phyloP scores from a whole-genome alignment of 2,797 vertebrate species.

The Sebastes flavidus region DNA sequence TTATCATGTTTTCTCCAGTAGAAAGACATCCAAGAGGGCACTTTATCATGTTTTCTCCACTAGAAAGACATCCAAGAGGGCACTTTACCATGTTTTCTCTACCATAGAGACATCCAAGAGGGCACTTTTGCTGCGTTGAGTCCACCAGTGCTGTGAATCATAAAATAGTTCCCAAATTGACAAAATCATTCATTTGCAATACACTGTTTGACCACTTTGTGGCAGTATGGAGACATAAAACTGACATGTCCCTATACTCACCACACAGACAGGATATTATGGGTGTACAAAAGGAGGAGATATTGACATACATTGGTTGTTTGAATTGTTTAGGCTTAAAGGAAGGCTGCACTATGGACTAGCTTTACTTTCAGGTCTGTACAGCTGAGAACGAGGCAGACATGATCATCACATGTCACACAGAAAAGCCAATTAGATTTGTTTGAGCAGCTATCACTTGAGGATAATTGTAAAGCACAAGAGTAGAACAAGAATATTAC shows the following conservation, averaged over 20 bases:
- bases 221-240: conserved; percentile 21
- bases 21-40: no score
- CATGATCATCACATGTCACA: not conserved
- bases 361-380: not conserved
- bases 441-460: conserved; percentile 57
- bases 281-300: not conserved
- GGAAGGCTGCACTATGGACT: not conserved
- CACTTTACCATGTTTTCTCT: no score
- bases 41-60: no score
- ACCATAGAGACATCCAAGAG: not conserved
- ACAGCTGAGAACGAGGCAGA: not conserved
- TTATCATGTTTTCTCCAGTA: no score
- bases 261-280: not conserved
- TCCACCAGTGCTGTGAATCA: not conserved
- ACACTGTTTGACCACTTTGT: conserved; percentile 31
- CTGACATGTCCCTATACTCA: not conserved
- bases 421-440: conserved; percentile 63
- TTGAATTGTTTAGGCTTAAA: not conserved
- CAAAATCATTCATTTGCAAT: not conserved
- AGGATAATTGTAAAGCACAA: conserved; percentile 12
- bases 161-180: not conserved
- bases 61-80: no score
- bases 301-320: not conserved
- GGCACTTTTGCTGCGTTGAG: not conserved
- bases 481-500: conserved; percentile 23